Base-by-base conservation (phyloP, 1,140 invertebrate species). In the Macrobrachium nipponense region DNA sequence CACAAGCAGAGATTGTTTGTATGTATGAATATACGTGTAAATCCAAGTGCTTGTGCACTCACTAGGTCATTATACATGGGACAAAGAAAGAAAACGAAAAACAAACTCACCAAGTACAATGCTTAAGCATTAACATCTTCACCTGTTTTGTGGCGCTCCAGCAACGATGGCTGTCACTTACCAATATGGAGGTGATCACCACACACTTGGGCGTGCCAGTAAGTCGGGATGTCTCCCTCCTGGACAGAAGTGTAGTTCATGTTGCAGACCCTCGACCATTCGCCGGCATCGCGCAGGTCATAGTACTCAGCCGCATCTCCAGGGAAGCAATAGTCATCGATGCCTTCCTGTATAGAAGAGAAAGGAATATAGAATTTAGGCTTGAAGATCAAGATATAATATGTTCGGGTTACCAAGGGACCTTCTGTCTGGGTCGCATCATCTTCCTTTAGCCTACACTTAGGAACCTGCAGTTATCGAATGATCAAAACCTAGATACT, bases 131-230 rank as follows among this genome's bases (percentile, higher is more conserved):
- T 68, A 5, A 4, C 64, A 17, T n/a, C n/a, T 5, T 27, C 11
- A n/a, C 27, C 11, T 17, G 11, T 27, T 17, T 27, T 12, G n/a
- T 12, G 0, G n/a, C 64, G 10, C 68, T 27, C 14, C 68, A 14
- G 6, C 23, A 27, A 70, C n/a, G 5, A 6, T 15, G 2, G 20
- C 23, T 58, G 44, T 0, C 18, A 77, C 58, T 77, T 17, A 77
- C 75, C 75, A 23, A 77, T 58, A 60, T 77, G 75, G 44, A 77
- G 43, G 51, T 58, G 44, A 15, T 77, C n/a, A 27, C 51, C 75
- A 5, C 75, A 77, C 58, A 17, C 12, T 58, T 59, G n/a, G 44
- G 75, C 44, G 43, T 59, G 44, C 75, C 75, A 77, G 75, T 77
- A 77, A n/a, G 51, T 77, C 11, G 75, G 44, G 17, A 77, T 58